Evolutionary conservation across 2,113 vertebrate species (phyloP).

Genomic region (Eonycteris spelaea): DNA sequence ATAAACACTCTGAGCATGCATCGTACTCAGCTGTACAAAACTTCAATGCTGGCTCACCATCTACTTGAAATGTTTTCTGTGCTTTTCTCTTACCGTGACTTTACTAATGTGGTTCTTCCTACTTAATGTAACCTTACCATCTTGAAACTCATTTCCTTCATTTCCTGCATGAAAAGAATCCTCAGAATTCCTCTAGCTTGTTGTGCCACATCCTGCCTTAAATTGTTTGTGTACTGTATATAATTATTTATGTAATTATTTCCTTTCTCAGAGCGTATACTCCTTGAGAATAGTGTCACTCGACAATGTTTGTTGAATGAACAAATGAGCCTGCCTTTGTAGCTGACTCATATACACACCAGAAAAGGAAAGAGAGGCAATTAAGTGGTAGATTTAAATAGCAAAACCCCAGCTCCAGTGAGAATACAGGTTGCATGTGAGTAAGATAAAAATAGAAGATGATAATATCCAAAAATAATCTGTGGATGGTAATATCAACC

Average conservation of each 20-base stretch:
- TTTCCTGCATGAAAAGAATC: conserved; percentile 7
- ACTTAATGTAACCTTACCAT: background rate
- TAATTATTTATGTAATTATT: conserved; percentile 12
- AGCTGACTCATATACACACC: background rate
- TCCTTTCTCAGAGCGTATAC: background rate
- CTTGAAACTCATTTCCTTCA: conserved; percentile 4
- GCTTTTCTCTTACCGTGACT: background rate
- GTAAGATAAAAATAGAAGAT: conserved; percentile 21
- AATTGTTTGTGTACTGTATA: background rate
- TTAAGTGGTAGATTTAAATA: conserved; percentile 15
- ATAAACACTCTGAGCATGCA: background rate
- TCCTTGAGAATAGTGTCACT: background rate
- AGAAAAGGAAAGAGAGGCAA: background rate
- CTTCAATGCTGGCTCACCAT: background rate
- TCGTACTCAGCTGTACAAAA: background rate
- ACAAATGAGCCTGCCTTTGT: background rate
- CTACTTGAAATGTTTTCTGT: background rate
- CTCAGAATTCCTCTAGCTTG: background rate
- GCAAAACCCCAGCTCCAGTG: background rate
- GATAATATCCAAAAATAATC: background rate
- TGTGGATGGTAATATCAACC: background rate
- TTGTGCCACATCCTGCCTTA: conserved; percentile 31
- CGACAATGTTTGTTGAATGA: conserved; percentile 28
- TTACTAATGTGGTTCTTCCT: background rate
- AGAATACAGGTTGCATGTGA: background rate